A percentile compares a stretch with the other conserved stretches of the same genome.
phyloP scores from a whole-genome alignment of 2,113 vertebrate genomes.

The Chloropsis cyanopogon region DNA sequence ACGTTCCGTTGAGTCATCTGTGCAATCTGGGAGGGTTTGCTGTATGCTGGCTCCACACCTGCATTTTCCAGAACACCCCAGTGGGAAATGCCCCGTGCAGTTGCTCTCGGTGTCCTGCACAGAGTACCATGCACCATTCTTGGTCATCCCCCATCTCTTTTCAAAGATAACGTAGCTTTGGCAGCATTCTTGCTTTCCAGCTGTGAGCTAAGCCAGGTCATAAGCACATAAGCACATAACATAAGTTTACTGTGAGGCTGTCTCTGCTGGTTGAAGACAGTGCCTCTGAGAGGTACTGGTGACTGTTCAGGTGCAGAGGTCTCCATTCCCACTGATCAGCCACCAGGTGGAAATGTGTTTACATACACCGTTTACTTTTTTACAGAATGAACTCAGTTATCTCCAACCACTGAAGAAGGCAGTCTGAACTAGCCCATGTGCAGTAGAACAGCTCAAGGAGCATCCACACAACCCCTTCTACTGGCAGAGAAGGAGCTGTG shows the following conservation, averaged over 20 bases:
- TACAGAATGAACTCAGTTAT: neutral
- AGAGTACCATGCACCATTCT: accelerated
- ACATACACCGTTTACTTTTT: neutral
- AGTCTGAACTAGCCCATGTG: neutral
- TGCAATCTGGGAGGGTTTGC: neutral
- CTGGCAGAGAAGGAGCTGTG: neutral
- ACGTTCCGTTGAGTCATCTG: slow-evolving; percentile 6
- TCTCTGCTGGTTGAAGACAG: neutral
- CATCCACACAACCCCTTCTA: neutral
- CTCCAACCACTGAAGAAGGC: neutral
- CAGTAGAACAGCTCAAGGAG: neutral
- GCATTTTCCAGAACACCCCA: neutral
- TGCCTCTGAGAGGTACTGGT: neutral
- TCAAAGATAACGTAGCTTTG: neutral
- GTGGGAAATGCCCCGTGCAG: neutral
- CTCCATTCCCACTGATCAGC: neutral
- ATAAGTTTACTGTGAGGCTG: neutral
- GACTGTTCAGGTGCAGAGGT: neutral
- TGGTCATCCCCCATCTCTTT: neutral
- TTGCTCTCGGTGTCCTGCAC: accelerated
- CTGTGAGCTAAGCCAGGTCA: neutral
- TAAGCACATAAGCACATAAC: neutral
- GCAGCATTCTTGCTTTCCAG: neutral
- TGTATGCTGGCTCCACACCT: neutral
- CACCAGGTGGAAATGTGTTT: neutral